Evolutionary conservation across 2,113 vertebrate genomes (phyloP).

Genomic region (Ciconia boyciana): DNA sequence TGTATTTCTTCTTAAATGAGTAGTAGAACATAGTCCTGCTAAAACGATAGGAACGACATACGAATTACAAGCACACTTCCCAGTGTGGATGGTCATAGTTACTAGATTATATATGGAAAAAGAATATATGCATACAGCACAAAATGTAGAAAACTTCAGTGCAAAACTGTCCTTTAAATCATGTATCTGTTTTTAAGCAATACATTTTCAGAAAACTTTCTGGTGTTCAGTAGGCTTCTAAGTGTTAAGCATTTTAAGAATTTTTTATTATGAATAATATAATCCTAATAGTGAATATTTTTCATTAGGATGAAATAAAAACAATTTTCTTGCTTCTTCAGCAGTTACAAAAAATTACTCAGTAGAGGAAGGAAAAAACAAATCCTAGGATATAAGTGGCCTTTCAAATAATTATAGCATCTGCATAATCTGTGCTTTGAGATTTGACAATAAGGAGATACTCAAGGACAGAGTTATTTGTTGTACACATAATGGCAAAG

Average conservation of each 20-base stretch:
- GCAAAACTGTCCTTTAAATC: constrained; percentile 12
- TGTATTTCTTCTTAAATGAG: background rate
- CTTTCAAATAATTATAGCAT: constrained; percentile 17
- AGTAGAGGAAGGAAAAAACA: background rate
- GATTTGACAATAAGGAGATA: background rate
- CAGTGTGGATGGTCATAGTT: background rate
- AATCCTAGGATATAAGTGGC: background rate
- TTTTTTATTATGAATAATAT: background rate
- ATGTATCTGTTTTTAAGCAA: background rate
- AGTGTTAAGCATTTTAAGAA: background rate
- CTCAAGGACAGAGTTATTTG: background rate
- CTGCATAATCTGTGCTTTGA: background rate
- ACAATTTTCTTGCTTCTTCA: background rate
- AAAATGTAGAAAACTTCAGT: constrained; percentile 11
- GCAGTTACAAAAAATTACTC: background rate
- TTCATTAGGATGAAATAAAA: background rate
- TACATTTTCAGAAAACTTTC: constrained; percentile 12
- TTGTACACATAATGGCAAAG: background rate
- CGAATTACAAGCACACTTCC: background rate
- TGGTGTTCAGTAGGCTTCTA: background rate
- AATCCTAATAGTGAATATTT: background rate
- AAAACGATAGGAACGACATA: background rate
- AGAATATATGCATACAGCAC: background rate
- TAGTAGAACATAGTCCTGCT: background rate
- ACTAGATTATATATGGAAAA: background rate